These are phyloP conservation scores for Trachemys scripta DNA, from an alignment of 2,113 vertebrate species.

Conservation along the genomic window DNA sequence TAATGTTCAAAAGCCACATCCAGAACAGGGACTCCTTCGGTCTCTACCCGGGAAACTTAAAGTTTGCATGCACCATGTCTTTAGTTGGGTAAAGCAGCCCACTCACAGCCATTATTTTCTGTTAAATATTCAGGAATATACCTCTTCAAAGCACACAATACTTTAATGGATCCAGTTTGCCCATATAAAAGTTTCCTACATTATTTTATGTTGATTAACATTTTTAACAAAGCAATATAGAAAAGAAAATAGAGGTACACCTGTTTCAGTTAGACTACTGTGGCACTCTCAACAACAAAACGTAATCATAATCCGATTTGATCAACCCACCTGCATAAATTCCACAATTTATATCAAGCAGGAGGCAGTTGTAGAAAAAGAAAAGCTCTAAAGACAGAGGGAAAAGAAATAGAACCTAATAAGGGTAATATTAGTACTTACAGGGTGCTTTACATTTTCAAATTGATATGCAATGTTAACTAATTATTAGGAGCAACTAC, in stretches of 20 bases:
- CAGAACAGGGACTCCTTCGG: neutral
- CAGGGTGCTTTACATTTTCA: neutral
- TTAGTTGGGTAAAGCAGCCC: neutral
- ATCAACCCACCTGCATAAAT: constrained; percentile 64
- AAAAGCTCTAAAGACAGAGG: neutral
- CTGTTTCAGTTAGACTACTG: constrained; percentile 59
- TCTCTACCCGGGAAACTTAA: neutral
- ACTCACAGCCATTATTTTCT: neutral
- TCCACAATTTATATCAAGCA: constrained; percentile 9
- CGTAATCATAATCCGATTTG: constrained; percentile 68
- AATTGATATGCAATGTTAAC: fast-evolving
- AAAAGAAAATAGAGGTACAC: constrained; percentile 55
- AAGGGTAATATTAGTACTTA: neutral
- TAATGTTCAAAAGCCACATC: neutral
- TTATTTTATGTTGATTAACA: constrained; percentile 43
- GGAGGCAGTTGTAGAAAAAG: neutral
- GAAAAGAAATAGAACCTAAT: neutral
- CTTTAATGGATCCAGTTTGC: constrained; percentile 1
- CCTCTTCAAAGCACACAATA: neutral
- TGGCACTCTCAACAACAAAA: constrained; percentile 62
- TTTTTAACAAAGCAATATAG: constrained; percentile 37
- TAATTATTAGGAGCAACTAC: constrained; percentile 34
- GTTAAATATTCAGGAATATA: neutral
- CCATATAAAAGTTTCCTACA: constrained; percentile 28
- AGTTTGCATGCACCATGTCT: neutral